Conservation (phyloP, 2,888 invertebrate genomes). For the Pyrocoelia pectoralis region DNA sequence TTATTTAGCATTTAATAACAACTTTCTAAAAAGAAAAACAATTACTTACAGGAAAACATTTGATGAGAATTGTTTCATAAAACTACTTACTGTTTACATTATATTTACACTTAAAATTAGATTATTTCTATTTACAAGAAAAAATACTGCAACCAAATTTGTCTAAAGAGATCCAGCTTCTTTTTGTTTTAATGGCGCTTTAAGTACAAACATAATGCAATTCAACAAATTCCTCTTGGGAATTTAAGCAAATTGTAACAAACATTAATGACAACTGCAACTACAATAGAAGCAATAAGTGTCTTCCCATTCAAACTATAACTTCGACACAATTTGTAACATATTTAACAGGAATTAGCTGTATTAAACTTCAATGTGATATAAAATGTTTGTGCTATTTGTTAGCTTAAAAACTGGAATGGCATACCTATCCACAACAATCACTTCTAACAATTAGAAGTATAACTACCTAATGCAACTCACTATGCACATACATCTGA, state of each 20-base stretch:
- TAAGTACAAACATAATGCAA: background rate
- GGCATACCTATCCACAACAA: background rate
- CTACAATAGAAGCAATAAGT: too few species aligned
- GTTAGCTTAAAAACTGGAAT: background rate
- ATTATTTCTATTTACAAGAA: slow-evolving; percentile 24
- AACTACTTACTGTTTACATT: slow-evolving; percentile 9
- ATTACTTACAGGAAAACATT: background rate
- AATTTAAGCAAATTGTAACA: background rate
- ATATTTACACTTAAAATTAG: slow-evolving; percentile 27
- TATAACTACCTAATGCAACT: background rate
- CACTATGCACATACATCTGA: background rate
- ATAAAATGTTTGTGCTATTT: background rate
- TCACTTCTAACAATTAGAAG: background rate
- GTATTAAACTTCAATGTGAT: too few species aligned
- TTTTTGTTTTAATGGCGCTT: too few species aligned
- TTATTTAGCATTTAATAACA: background rate
- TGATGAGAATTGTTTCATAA: background rate
- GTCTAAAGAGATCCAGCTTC: background rate
- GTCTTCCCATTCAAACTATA: background rate
- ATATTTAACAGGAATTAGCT: background rate
- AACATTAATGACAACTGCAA: background rate
- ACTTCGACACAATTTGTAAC: background rate
- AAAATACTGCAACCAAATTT: slow-evolving; percentile 14
- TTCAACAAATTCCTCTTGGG: background rate
- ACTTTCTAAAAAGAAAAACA: slow-evolving; percentile 3